Evolutionary conservation across 2,113 vertebrate species (phyloP).

Genomic region (Oostethus manadensis): DNA sequence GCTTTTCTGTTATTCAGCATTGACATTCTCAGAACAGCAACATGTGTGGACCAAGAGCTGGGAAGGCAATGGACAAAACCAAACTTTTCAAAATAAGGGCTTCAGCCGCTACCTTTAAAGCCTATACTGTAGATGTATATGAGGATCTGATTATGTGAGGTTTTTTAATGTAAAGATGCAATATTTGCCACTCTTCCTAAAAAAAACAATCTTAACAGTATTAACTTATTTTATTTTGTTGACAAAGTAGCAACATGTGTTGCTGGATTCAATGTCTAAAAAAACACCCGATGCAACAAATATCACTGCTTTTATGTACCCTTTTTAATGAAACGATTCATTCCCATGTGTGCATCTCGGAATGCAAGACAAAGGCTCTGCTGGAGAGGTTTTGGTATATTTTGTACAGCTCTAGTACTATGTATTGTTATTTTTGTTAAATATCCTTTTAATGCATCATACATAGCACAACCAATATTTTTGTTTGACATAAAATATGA

Average conservation of each 20-base stretch:
- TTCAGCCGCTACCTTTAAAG: constrained; percentile 20
- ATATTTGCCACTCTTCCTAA: constrained; percentile 15
- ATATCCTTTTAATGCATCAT: constrained; percentile 65
- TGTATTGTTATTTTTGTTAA: constrained; percentile 68
- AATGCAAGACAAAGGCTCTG: constrained; percentile 48
- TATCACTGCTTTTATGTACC: constrained; percentile 17
- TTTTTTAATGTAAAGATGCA: constrained; percentile 35
- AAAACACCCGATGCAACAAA: constrained; percentile 7
- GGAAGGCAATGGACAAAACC: constrained; percentile 16
- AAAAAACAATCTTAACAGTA: constrained; percentile 24
- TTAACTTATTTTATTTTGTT: constrained; percentile 35
- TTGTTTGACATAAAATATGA: constrained; percentile 58
- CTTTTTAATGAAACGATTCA: constrained; percentile 13
- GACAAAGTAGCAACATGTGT: neutral
- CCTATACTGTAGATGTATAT: constrained; percentile 58
- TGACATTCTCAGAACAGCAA: constrained; percentile 6
- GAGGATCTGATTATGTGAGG: constrained; percentile 38
- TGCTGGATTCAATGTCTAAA: constrained; percentile 1
- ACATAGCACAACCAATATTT: constrained; percentile 64
- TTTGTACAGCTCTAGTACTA: constrained; percentile 77
- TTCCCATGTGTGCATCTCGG: constrained; percentile 48
- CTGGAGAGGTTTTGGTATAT: constrained; percentile 63
- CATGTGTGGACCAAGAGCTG: constrained; percentile 31
- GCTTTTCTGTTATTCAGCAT: neutral
- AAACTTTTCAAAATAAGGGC: constrained; percentile 14